Evolutionary conservation across 2,888 invertebrate species (phyloP).

Genomic region (Atrina japonica): DNA sequence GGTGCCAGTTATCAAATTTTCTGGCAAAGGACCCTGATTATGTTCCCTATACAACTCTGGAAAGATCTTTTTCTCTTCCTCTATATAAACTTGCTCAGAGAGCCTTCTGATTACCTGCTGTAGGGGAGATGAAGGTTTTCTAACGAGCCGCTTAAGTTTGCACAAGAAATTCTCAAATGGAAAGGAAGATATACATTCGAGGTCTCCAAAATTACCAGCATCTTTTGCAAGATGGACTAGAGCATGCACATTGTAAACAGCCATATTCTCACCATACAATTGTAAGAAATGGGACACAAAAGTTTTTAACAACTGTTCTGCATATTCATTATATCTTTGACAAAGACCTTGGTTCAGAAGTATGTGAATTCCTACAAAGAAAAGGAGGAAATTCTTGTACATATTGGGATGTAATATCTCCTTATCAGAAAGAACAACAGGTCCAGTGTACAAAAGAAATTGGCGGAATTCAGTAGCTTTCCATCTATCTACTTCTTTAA

Average conservation of each 20-base stretch:
- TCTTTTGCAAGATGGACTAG: slow-evolving; percentile 77
- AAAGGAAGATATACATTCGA: slow-evolving; percentile 74
- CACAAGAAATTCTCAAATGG: slow-evolving; percentile 76
- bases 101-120: slow-evolving; percentile 48
- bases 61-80: background rate
- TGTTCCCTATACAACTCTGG: slow-evolving; percentile 34
- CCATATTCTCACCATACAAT: slow-evolving; percentile 71
- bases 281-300: slow-evolving; percentile 64
- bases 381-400: slow-evolving; percentile 54
- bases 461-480: slow-evolving; percentile 71
- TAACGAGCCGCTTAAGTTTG: slow-evolving; percentile 43
- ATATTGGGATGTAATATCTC: slow-evolving; percentile 40
- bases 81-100: slow-evolving; percentile 28
- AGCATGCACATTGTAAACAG: slow-evolving; percentile 78
- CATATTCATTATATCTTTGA: slow-evolving; percentile 49
- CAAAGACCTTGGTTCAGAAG: slow-evolving; percentile 50
- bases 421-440: slow-evolving; percentile 60
- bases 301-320: slow-evolving; percentile 49
- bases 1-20: background rate
- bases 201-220: slow-evolving; percentile 67
- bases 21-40: slow-evolving; percentile 34
- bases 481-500: slow-evolving; percentile 63
- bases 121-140: slow-evolving; percentile 44
- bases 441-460: slow-evolving; percentile 67
- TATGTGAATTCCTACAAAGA: slow-evolving; percentile 53